Conservation (phyloP, 2,888 invertebrate genomes). For the Philaethria dido region DNA sequence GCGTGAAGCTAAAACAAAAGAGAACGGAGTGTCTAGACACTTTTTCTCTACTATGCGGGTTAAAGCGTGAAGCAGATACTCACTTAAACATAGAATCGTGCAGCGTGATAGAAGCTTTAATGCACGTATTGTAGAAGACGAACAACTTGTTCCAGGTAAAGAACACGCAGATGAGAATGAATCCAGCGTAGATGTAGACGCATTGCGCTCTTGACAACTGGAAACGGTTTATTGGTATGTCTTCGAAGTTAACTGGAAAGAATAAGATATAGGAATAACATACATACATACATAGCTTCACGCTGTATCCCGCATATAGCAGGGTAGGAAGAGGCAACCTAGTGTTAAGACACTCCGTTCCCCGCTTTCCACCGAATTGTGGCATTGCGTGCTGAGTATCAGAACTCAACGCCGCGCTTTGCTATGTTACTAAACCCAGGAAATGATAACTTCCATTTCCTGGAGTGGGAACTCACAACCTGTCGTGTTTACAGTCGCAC, state of each 20-base stretch:
- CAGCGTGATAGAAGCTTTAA: slow-evolving; percentile 88
- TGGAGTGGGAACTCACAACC: too few relatives aligned
- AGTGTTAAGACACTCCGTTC: too few relatives aligned
- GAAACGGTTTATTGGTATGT: slow-evolving; percentile 59
- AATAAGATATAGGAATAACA: neutral
- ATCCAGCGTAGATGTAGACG: slow-evolving; percentile 81
- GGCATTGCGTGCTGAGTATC: too few relatives aligned
- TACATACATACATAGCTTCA: too few relatives aligned
- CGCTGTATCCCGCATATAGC: too few relatives aligned
- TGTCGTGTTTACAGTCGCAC: too few relatives aligned
- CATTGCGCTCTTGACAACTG: slow-evolving; percentile 70
- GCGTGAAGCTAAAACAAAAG: neutral
- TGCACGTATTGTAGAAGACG: slow-evolving; percentile 89
- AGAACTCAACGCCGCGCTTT: too few relatives aligned
- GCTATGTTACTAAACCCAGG: too few relatives aligned
- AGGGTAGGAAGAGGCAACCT: too few relatives aligned
- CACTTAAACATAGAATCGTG: slow-evolving; percentile 91
- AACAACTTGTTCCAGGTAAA: slow-evolving; percentile 83
- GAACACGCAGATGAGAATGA: slow-evolving; percentile 77
- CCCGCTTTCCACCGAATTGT: too few relatives aligned
- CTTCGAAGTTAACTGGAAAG: slow-evolving; percentile 55
- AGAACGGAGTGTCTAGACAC: too few relatives aligned
- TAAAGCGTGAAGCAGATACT: neutral
- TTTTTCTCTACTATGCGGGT: neutral
- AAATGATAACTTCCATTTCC: too few relatives aligned